Conservation (phyloP, 2,888 invertebrate species). For the Pammene fasciana region DNA sequence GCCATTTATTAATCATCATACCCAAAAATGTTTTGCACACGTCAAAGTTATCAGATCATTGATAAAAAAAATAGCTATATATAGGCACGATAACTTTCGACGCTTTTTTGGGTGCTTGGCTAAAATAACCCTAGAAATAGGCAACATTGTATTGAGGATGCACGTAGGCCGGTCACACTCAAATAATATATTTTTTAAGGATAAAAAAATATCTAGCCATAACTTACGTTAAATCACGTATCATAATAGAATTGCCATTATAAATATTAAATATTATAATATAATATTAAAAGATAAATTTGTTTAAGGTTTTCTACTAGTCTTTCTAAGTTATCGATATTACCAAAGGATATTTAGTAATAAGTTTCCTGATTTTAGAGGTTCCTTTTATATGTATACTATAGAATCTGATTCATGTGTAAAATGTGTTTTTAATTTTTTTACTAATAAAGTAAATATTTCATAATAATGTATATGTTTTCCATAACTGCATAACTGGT, state of each 20-base stretch:
- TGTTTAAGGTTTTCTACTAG: constrained; percentile 40
- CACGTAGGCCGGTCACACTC: not conserved
- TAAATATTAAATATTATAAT: not conserved
- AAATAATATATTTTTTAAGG: constrained; percentile 5
- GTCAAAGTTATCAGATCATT: too few relatives aligned
- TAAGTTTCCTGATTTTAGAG: constrained; percentile 14
- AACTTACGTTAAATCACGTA: constrained; percentile 5
- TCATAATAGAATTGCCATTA: constrained; percentile 21
- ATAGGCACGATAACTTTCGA: too few relatives aligned
- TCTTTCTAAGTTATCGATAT: constrained; percentile 35
- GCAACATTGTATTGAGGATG: not conserved
- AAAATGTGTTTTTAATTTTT: too few relatives aligned
- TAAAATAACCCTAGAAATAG: not conserved
- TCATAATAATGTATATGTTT: not conserved
- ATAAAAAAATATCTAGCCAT: constrained; percentile 2
- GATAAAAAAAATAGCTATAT: too few relatives aligned
- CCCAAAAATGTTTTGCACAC: too few relatives aligned
- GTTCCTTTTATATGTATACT: constrained; percentile 13
- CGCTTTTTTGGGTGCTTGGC: too few relatives aligned
- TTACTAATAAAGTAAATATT: too few relatives aligned
- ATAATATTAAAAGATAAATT: constrained; percentile 7
- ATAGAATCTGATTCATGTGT: constrained; percentile 11
- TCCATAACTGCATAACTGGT: not conserved
- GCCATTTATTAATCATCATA: too few relatives aligned
- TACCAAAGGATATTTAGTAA: constrained; percentile 37